Evolutionary conservation across 2,888 invertebrate species (phyloP).

Genomic region (Nudaria mundana): DNA sequence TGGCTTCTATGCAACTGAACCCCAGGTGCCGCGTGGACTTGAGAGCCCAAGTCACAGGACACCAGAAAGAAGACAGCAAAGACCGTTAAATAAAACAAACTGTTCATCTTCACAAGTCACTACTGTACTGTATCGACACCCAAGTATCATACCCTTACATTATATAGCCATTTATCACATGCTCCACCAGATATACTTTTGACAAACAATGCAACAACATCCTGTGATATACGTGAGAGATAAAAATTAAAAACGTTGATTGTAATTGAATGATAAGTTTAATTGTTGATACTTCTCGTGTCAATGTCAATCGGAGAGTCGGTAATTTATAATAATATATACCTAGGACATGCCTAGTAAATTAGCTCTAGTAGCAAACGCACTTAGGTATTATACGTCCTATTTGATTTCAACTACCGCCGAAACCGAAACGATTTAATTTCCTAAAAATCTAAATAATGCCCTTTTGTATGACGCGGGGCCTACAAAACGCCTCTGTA

Average conservation of each 20-base stretch:
- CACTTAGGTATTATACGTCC: too few relatives aligned
- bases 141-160: conserved; percentile 16
- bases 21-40: conserved; percentile 24
- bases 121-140: conserved; percentile 39
- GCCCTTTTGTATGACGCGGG: too few relatives aligned
- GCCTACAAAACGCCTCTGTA: too few relatives aligned
- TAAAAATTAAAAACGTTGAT: conserved; percentile 52
- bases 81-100: conserved; percentile 47
- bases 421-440: too few relatives aligned
- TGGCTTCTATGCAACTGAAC: conserved; percentile 13
- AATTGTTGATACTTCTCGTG: conserved; percentile 37
- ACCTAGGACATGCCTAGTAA: too few relatives aligned
- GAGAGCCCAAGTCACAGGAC: conserved; percentile 26
- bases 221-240: conserved; percentile 63
- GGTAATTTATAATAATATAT: conserved; percentile 11
- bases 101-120: conserved; percentile 59
- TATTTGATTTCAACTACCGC: too few relatives aligned
- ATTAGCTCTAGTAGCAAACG: too few relatives aligned
- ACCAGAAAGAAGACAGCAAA: conserved; percentile 42
- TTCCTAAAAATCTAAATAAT: too few relatives aligned
- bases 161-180: conserved; percentile 57
- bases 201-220: conserved; percentile 69
- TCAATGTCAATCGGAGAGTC: conserved; percentile 26
- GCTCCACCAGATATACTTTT: conserved; percentile 52
- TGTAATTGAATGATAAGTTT: conserved; percentile 46